These are phyloP conservation scores for Drosophila tsacasi DNA, from an alignment of 1,140 invertebrate genomes.

Conservation along the genomic window DNA sequence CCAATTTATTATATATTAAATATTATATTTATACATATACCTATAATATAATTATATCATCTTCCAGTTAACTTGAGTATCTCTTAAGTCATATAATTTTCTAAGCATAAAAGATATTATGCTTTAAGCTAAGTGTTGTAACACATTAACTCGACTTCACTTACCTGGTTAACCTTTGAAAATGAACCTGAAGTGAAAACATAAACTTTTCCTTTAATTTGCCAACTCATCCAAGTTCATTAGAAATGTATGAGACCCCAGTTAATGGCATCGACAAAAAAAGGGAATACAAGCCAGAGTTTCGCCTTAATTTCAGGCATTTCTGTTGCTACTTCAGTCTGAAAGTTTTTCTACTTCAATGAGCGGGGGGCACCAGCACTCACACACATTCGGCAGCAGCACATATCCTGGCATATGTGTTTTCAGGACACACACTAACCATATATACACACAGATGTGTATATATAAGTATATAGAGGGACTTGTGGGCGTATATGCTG, in stretches of 20 bases:
- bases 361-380: slow-evolving; percentile 17
- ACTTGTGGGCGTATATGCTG: slow-evolving; percentile 24
- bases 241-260: slow-evolving; percentile 29
- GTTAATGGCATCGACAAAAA: slow-evolving; percentile 20
- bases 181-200: background rate
- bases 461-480: background rate
- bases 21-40: background rate
- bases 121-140: background rate
- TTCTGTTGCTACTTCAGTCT: slow-evolving; percentile 63
- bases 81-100: background rate
- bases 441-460: slow-evolving; percentile 17
- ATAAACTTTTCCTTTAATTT: slow-evolving; percentile 31
- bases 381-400: slow-evolving; percentile 19
- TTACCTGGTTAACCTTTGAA: background rate
- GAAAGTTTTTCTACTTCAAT: slow-evolving; percentile 80
- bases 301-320: slow-evolving; percentile 75
- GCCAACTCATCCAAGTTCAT: slow-evolving; percentile 37
- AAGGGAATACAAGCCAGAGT: slow-evolving; percentile 52
- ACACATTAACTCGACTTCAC: background rate
- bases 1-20: background rate
- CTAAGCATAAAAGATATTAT: background rate
- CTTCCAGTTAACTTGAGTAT: background rate
- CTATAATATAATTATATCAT: background rate
- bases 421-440: slow-evolving; percentile 3
- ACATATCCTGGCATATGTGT: slow-evolving; percentile 33